Base-by-base conservation (phyloP, 2,888 invertebrate genomes). In the Entomobrya proxima region DNA sequence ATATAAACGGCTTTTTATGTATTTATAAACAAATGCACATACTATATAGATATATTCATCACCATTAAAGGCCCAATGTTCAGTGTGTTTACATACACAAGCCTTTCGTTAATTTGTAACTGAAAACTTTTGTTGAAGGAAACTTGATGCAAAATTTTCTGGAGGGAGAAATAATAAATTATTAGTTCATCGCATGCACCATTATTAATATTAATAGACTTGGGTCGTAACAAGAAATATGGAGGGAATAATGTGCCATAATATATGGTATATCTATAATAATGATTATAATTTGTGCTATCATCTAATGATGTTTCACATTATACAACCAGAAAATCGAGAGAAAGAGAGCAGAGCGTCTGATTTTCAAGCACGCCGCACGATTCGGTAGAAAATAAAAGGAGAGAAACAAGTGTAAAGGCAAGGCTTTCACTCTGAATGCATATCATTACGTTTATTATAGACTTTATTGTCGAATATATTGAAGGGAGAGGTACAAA, bases 131-230 rank as follows among this genome's bases (percentile, higher is more conserved):
- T 75, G 75, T 21, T 52, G 75, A 52, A 27, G 58, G 76, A 77
- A 77, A 77, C 52, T 74, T 74, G 74, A 74, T 50, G 74, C 74
- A 50, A 44, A 69, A 69, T 44, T 69, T 69, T 69, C 44, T 69
- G 44, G 50, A 50, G 52, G 74, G 50, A 32, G 40, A 52, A 74
- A 74, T 74, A 44, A 69, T 69, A 69, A 69, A 44, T 69, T 69
- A 44, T 69, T 69, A 40, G 69, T 69, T 64, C 61, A 64, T 64
- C 61, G 61, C 61, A 35, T 18, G 18, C 32, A 35, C 21, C 4
- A 35, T 32, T 64, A 32, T 55, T n/a, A 24, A 18, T 35, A 64
- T 64, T 35, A 64, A 18, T 18, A 64, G 32, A 64, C 35, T 44
- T 24, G 69, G 40, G 44, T 27, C 24, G 44, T 44, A 44, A n/a